Percentiles rank a stretch among this genome's conserved stretches.
phyloP scores from a whole-genome alignment of 2,113 vertebrate species.

The Malurus cyaneus region DNA sequence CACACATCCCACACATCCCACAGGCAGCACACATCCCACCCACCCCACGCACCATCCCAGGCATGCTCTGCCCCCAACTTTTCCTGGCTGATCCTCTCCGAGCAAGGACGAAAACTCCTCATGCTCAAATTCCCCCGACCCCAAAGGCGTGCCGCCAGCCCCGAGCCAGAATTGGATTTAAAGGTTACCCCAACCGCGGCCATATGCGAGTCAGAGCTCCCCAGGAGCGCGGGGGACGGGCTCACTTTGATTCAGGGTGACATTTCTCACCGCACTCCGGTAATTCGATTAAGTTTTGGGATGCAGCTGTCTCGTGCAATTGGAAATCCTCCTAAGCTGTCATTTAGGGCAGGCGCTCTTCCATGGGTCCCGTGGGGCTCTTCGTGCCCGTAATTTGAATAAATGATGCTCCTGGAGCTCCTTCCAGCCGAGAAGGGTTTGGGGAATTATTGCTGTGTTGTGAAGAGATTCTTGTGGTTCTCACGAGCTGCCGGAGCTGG shows the following conservation, averaged over 20 bases:
- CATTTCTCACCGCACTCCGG: constrained; percentile 33
- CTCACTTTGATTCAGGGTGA: constrained; percentile 48
- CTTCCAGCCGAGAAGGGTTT: background rate
- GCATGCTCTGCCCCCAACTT: background rate
- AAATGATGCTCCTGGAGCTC: constrained; percentile 42
- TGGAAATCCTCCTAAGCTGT: constrained; percentile 37
- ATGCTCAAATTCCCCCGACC: background rate
- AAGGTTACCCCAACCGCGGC: background rate
- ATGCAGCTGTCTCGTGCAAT: constrained; percentile 57
- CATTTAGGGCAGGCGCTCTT: constrained; percentile 43
- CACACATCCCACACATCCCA: too few relatives aligned
- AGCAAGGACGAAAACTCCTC: background rate
- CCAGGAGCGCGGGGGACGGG: background rate
- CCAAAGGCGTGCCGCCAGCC: background rate
- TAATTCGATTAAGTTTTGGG: constrained; percentile 55
- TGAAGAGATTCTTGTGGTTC: constrained; percentile 15
- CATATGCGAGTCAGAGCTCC: background rate
- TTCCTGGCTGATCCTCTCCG: background rate
- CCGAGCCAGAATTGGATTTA: background rate
- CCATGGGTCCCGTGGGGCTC: constrained; percentile 37
- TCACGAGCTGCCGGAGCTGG: constrained; percentile 20
- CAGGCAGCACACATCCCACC: too few relatives aligned
- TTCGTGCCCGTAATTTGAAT: constrained; percentile 49
- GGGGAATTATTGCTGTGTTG: constrained; percentile 43
- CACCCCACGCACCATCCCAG: background rate